These are phyloP conservation scores for Pandion haliaetus DNA, from an alignment of 2,113 vertebrate species.

Conservation along the genomic window DNA sequence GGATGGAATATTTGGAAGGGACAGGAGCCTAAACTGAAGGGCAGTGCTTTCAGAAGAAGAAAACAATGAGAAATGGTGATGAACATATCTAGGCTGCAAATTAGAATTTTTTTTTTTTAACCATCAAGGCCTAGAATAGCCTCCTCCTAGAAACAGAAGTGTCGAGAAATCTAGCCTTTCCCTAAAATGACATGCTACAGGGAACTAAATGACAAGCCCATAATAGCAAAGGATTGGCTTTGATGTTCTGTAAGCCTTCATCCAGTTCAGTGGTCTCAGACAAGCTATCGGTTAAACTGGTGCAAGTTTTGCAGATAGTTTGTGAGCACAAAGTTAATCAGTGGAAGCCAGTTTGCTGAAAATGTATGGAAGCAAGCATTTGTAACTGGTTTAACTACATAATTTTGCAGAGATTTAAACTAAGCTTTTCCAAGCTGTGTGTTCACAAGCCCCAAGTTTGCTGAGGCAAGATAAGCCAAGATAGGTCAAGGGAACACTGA, in stretches of 20 bases:
- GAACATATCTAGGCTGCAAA: neutral
- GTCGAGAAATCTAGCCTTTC: neutral
- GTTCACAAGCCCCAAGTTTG: neutral
- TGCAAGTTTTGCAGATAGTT: neutral
- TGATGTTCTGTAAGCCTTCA: neutral
- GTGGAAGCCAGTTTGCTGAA: neutral
- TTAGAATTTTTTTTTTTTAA: neutral
- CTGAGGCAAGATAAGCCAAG: neutral
- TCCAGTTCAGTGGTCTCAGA: neutral
- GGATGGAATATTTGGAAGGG: neutral
- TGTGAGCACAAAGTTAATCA: neutral
- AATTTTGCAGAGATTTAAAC: neutral
- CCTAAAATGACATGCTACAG: neutral
- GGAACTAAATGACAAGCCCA: no score
- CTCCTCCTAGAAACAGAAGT: neutral
- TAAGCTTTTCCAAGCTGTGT: neutral
- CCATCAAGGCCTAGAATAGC: neutral
- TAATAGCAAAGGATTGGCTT: neutral
- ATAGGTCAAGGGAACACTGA: neutral
- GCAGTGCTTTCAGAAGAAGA: neutral
- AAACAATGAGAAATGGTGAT: neutral
- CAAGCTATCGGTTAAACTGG: neutral
- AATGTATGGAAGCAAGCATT: neutral
- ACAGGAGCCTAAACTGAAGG: neutral
- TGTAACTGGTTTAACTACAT: neutral